phyloP scores from a whole-genome alignment of 2,797 vertebrate genomes.

The Eremophila alpestris region DNA sequence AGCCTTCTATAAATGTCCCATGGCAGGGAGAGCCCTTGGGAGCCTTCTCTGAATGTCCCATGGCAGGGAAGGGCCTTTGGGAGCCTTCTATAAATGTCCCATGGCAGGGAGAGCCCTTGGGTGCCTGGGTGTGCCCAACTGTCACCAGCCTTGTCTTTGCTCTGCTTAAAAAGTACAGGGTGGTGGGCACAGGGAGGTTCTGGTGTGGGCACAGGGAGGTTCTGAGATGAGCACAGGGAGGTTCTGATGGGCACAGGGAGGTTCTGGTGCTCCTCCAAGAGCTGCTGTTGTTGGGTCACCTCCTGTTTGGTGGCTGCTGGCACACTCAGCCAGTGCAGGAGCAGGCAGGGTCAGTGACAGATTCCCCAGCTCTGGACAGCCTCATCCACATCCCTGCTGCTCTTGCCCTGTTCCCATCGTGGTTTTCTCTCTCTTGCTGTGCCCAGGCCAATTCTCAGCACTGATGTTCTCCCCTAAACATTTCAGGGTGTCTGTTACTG shows the following conservation, averaged over 20 bases:
- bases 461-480: no score
- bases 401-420: no score
- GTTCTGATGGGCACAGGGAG: no score
- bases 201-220: neutral
- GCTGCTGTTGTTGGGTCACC: neutral
- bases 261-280: neutral
- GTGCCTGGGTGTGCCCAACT: conserved; percentile 3
- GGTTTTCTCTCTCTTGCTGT: no score
- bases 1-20: neutral
- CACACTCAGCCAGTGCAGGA: neutral
- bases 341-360: neutral
- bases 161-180: neutral
- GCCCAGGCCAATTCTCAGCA: no score
- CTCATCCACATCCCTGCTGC: no score
- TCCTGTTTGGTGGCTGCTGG: neutral
- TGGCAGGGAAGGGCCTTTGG: neutral
- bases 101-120: neutral
- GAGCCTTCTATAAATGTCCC: neutral
- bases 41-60: neutral
- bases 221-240: no score
- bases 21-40: neutral
- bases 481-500: no score
- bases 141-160: neutral
- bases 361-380: no score
- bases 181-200: fast-evolving